Evolutionary conservation across 2,888 invertebrate genomes (phyloP), one percentile per base, ranked within the genome.

Genomic region (Catonia carolina): DNA sequence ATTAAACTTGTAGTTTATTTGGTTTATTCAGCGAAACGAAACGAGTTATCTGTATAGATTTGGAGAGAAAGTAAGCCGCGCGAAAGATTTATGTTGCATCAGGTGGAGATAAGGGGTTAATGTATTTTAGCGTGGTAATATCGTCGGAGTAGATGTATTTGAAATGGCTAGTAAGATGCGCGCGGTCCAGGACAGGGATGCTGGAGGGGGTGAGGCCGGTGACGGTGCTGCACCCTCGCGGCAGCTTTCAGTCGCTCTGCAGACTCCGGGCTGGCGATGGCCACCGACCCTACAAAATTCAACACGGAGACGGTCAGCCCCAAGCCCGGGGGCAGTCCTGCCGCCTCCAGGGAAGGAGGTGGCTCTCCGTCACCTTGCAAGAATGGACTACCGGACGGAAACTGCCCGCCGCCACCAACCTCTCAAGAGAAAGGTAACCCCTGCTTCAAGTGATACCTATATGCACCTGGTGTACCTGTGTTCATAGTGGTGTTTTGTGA

Each of bases 391-490:
- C 54, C 60, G 48, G 60, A 60, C 41, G 60, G 56, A 15, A 55
- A 60, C 49, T 60, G 60, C 23, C 50, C 60, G 12, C 56, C 55
- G 27, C 53, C 59, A 20, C 59, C 55, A 33, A 27, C 59, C 49
- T 8, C 42, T 20, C 31, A 27, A 4, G 58, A 48, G 23, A 58
- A 58, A 55, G 55, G 55, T 55, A 47, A 55, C 47, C 50, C n/a
- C n/a, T n/a, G n/a, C n/a, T 18, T 14, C 14, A 23, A 49, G 10
- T 50, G 20, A 50, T 33, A n/a, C 51, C 27, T 18, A 27, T 27
- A 27, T 27, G 8, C 8, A 27, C 27, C 27, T 27, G 27, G 27
- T 27, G 27, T 27, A 27, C 8, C 8, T 27, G 27, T 27, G 27
- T 27, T 27, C 27, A 6, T 27, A 27, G 27, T 27, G 27, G 5